These are phyloP conservation scores for Chromobotia macracanthus DNA, from an alignment of 2,797 vertebrate species.

Conservation along the genomic window DNA sequence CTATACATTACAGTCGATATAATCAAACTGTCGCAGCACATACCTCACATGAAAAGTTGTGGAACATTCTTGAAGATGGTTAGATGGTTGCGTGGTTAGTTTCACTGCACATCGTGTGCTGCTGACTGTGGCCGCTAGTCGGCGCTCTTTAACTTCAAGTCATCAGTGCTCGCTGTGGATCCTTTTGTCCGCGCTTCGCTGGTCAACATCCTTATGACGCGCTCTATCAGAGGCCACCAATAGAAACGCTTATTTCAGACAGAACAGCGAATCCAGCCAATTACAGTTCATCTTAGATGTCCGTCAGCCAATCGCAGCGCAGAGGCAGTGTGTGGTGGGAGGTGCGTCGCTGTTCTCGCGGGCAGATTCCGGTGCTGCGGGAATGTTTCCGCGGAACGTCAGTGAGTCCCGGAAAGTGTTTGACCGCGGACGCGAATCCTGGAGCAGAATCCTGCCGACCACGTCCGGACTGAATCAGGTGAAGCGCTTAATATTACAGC, in stretches of 20 bases:
- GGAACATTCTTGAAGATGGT: neutral
- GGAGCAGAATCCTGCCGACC: constrained; percentile 17
- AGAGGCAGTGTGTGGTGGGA: too few relatives aligned
- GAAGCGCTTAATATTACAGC: neutral
- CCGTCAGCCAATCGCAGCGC: constrained; percentile 48
- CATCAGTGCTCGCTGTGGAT: neutral
- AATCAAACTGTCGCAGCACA: too few relatives aligned
- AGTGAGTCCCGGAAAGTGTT: constrained; percentile 25
- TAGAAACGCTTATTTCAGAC: constrained; percentile 26
- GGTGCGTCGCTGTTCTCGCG: constrained; percentile 59
- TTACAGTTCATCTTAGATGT: constrained; percentile 2
- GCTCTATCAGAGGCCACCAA: constrained; percentile 50
- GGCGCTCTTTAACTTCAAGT: constrained; percentile 52
- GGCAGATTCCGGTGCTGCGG: constrained; percentile 60
- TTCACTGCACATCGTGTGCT: neutral
- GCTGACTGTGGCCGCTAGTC: constrained; percentile 46
- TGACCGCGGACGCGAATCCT: constrained; percentile 26
- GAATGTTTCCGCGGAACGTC: constrained; percentile 53
- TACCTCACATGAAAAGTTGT: neutral
- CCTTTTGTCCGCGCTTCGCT: constrained; percentile 20
- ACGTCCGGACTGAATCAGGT: constrained; percentile 50
- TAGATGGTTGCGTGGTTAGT: neutral
- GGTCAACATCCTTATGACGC: constrained; percentile 30
- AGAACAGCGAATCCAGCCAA: constrained; percentile 42
- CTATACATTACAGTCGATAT: too few relatives aligned